Evolutionary conservation across 2,113 vertebrate species (phyloP), one percentile per base, ranked within the genome.

Genomic region (Phalacrocorax pelagicus): DNA sequence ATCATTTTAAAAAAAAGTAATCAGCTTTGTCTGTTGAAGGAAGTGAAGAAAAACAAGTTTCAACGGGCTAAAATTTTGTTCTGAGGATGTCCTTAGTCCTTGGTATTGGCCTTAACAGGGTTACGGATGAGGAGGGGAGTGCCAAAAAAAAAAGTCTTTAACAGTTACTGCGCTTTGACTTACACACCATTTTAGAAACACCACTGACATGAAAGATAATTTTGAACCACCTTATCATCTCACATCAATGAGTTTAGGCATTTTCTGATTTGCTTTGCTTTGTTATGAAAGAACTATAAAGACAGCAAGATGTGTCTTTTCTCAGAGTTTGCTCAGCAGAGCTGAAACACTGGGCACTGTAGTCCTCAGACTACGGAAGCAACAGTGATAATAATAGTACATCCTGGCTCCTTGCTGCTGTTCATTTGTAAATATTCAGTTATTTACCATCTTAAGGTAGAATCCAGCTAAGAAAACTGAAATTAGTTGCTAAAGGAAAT

Each of bases 241-340:
- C 34, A 24, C 49, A 69, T 52, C 38, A 92, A 36, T 63, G 57
- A 71, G 16, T 67, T 83, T 49, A 77, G 40, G 34, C 36, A 58
- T 80, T 92, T 90, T 90, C 75, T 81, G 63, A 46, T 90, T 95
- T 93, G n/a, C 54, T 92, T 82, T 86, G 61, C 24, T 88, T 74
- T 92, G n/a, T 51, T 80, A 9, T 77, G 66, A 81, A 88, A 71
- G 32, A 93, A 15, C 54, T 66, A 40, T 73, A 29, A 90, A 78
- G 40, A 40, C 65, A 61, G 23, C 24, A 83, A 77, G 58, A 57
- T 52, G 12, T 66, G 24, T 58, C 42, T 66, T 88, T 88, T 27
- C 40, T 44, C 32, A 7, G 58, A 66, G 42, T 88, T 81, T 38
- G 42, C 51, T 66, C 16, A 81, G n/a, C 63, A 78, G 63, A 93